Evolutionary conservation across 2,797 vertebrate species (phyloP).

Genomic region (Clarias laeviceps): DNA sequence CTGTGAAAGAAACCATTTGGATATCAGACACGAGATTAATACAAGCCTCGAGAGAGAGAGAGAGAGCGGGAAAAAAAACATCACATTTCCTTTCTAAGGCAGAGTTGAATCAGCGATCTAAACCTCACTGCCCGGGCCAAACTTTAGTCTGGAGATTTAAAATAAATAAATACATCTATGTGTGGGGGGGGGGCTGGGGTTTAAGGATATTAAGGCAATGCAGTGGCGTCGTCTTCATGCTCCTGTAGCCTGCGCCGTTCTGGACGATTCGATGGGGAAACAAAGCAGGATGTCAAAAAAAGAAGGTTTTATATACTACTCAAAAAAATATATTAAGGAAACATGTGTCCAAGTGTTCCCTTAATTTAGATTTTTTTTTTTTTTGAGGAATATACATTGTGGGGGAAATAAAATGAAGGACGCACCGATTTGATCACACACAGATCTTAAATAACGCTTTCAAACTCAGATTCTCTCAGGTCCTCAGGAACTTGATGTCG

Average conservation of each 20-base stretch:
- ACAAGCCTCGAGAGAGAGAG: background rate
- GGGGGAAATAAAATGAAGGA: constrained; percentile 48
- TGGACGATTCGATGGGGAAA: constrained; percentile 60
- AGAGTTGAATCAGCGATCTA: background rate
- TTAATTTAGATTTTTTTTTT: too few relatives aligned
- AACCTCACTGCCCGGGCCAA: constrained; percentile 28
- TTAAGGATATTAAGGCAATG: constrained; percentile 79
- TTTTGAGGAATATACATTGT: background rate
- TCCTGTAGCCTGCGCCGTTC: constrained; percentile 54
- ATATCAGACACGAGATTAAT: background rate
- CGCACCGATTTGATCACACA: background rate
- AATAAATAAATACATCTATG: constrained; percentile 74
- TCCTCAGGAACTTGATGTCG: background rate
- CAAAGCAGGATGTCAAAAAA: constrained; percentile 57
- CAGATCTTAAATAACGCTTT: background rate
- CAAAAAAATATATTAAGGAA: too few relatives aligned
- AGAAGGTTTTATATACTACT: background rate
- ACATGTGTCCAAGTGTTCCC: too few relatives aligned
- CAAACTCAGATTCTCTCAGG: background rate
- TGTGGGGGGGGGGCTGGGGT: background rate
- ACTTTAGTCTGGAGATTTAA: constrained; percentile 54
- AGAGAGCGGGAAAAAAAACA: background rate
- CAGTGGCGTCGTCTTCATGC: constrained; percentile 72
- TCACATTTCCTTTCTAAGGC: background rate
- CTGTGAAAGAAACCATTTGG: background rate